These are phyloP conservation scores for Cheilosia soror DNA, from an alignment of 2,888 invertebrate species.

Conservation along the genomic window DNA sequence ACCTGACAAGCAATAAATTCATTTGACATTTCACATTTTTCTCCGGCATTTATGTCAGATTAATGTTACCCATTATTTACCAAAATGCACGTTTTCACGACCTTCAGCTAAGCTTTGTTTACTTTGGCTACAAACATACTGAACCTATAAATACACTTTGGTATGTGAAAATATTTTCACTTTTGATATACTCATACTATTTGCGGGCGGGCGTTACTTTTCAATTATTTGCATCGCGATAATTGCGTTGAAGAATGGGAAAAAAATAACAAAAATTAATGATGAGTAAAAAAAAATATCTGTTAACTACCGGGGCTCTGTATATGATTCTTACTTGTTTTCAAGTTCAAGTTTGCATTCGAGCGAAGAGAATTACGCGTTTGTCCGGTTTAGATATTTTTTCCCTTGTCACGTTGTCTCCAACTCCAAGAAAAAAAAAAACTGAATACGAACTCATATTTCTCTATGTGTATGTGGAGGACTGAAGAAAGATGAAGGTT, in stretches of 20 bases:
- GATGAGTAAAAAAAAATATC: constrained; percentile 4
- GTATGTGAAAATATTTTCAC: constrained; percentile 29
- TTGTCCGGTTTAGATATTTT: constrained; percentile 18
- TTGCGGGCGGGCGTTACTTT: constrained; percentile 9
- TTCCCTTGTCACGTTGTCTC: background rate
- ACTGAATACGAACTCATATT: background rate
- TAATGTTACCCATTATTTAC: background rate
- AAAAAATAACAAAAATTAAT: constrained; percentile 19
- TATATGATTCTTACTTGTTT: constrained; percentile 21
- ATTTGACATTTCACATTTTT: constrained; percentile 7
- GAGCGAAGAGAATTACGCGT: constrained; percentile 33
- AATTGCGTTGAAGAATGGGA: constrained; percentile 29
- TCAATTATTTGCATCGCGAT: constrained; percentile 46
- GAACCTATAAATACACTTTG: background rate
- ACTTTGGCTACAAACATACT: background rate
- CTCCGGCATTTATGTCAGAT: constrained; percentile 2
- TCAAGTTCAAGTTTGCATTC: constrained; percentile 51
- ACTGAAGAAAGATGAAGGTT: background rate
- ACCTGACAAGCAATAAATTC: background rate
- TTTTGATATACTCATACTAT: constrained; percentile 1
- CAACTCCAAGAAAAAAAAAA: background rate
- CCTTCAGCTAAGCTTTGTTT: constrained; percentile 11
- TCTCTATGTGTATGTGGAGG: background rate
- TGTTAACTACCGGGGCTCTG: constrained; percentile 4
- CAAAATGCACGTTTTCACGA: constrained; percentile 24